Evolutionary conservation across 1,140 invertebrate genomes (phyloP).

Genomic region (Sitobion miscanthi): DNA sequence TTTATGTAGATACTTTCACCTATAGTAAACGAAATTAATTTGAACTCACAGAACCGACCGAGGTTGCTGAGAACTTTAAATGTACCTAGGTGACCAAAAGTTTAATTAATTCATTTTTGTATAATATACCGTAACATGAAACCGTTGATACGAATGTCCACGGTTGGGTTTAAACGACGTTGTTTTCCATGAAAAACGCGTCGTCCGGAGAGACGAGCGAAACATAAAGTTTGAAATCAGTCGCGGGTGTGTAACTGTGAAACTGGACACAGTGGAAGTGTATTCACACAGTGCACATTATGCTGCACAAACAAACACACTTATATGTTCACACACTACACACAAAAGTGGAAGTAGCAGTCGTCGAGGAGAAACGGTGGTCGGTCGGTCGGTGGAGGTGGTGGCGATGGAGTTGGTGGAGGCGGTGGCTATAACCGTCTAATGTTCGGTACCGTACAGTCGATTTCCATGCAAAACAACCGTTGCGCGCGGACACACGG

Average conservation of each 20-base stretch:
- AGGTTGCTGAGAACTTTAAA: neutral
- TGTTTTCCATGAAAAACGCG: no score
- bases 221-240: neutral
- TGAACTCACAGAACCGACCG: no score
- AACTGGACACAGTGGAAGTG: neutral
- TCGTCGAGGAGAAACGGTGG: neutral
- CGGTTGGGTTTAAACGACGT: neutral
- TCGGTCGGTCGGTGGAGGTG: neutral
- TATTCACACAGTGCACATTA: neutral
- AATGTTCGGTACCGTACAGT: neutral
- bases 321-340: neutral
- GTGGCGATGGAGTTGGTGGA: neutral
- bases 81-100: neutral
- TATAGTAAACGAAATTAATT: no score
- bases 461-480: slow-evolving; percentile 49
- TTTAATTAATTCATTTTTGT: neutral
- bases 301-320: neutral
- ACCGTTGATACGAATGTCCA: neutral
- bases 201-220: neutral
- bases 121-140: neutral
- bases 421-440: slow-evolving; percentile 10
- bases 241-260: neutral
- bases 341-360: neutral
- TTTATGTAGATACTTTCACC: no score
- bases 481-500: neutral